Conservation (phyloP, 1,140 invertebrate genomes). For the Hydropsyche tenuis region DNA sequence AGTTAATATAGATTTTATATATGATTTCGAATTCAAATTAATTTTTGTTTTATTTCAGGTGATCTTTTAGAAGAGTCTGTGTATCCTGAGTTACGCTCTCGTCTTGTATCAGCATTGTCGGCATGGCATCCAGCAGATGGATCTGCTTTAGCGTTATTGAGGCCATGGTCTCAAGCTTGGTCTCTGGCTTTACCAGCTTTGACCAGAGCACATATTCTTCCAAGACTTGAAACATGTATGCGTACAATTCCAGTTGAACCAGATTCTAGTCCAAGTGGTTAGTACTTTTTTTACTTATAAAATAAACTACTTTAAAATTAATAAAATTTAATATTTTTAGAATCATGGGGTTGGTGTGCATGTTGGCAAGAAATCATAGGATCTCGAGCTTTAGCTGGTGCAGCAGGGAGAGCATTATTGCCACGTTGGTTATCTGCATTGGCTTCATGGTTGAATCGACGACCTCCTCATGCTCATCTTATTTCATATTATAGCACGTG, state of each 20-base stretch:
- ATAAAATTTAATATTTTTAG: constrained; percentile 48
- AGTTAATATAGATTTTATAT: constrained; percentile 14
- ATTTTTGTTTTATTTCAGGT: constrained; percentile 52
- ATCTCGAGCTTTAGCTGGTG: constrained; percentile 53
- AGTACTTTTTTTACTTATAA: not conserved
- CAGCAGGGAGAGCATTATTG: constrained; percentile 56
- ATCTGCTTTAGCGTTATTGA: constrained; percentile 90
- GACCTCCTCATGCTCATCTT: constrained; percentile 58
- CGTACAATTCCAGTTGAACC: constrained; percentile 83
- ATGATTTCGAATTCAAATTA: not conserved
- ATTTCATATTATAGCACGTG: constrained; percentile 57
- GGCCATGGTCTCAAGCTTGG: constrained; percentile 88
- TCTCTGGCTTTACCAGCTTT: constrained; percentile 85
- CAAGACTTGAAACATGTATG: constrained; percentile 82
- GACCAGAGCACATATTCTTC: constrained; percentile 87
- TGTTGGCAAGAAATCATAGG: constrained; percentile 57
- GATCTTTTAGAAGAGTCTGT: constrained; percentile 75
- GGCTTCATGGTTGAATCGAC: constrained; percentile 60
- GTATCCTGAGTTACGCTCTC: constrained; percentile 92
- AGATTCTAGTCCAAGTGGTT: constrained; percentile 48
- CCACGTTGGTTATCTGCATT: constrained; percentile 59
- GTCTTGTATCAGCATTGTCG: constrained; percentile 84
- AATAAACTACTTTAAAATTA: constrained; percentile 1
- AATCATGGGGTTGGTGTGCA: constrained; percentile 59
- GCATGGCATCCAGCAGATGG: constrained; percentile 93